Evolutionary conservation across 2,797 vertebrate species (phyloP).

Genomic region (Trachops cirrhosus): DNA sequence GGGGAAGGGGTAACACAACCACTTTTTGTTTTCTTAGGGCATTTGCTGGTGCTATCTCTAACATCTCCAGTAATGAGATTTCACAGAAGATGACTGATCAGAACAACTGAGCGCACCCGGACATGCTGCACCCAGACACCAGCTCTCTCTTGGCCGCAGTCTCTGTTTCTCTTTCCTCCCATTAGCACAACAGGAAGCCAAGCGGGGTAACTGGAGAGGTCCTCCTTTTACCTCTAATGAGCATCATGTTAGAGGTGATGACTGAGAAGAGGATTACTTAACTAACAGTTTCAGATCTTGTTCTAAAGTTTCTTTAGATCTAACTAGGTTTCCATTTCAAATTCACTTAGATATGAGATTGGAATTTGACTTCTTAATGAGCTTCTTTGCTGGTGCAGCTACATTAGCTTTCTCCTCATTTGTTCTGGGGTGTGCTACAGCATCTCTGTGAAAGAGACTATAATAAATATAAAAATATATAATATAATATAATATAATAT

Average conservation of each 20-base stretch:
- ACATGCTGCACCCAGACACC: background rate
- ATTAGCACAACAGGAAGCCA: constrained; percentile 7
- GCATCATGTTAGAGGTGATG: constrained; percentile 1
- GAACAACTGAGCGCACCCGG: background rate
- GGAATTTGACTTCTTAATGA: constrained; percentile 6
- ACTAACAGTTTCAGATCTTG: constrained; percentile 2
- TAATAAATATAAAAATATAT: background rate
- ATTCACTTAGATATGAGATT: background rate
- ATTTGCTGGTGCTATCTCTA: constrained; percentile 14
- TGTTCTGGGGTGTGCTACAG: background rate
- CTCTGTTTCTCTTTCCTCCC: background rate
- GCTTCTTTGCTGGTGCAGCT: background rate
- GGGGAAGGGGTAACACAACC: background rate
- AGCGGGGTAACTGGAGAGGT: background rate
- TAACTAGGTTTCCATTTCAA: constrained; percentile 10
- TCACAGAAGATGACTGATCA: background rate
- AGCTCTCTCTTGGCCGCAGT: background rate
- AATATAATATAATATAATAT: background rate
- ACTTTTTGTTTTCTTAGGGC: background rate
- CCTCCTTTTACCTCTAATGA: constrained; percentile 12
- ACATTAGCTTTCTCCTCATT: background rate
- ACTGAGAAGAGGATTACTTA: constrained; percentile 8
- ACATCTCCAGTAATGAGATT: background rate
- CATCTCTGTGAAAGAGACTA: background rate
- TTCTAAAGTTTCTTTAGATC: constrained; percentile 32